Base-by-base conservation (phyloP, 2,797 vertebrate genomes). In the Paramormyrops hopkinsi region DNA sequence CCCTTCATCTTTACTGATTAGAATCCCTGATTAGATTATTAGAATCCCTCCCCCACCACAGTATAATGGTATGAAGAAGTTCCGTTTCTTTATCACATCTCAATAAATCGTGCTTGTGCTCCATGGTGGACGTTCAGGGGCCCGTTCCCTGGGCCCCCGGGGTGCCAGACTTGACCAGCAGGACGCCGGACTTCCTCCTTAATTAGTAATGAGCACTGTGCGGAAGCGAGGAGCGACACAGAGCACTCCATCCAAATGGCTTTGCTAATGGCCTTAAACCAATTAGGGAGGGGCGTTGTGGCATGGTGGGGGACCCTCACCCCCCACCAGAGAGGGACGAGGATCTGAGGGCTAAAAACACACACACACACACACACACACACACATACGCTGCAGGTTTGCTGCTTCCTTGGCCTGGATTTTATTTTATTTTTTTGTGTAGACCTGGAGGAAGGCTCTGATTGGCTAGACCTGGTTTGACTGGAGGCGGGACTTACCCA, bases 241-340 rank as follows among this genome's bases (percentile, higher is more conserved):
- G 88, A 89, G 85, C 88, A 69, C 62, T 86, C 85, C 62, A 50
- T 37, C 44, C 44, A 89, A 85, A 89, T 89, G 56, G 88, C 82
- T 51, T 59, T 19, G 0, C 82, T 89, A 89, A 89, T 85, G 88
- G 88, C 22, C 46, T 85, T 89, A 69, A 89, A 69, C 88, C 65
- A 56, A 73, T 89, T 69, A 86, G 46, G 82, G 46, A 53, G 22
- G 88, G 50, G 82, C 29, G 44, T 69, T 8, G 37, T 25, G 62
- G 54, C 7, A 69, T 54, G 79, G 76, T 19, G 37, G 44, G 41
- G 19, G 25, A 12, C 11, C 37, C 11, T 2, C 2, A 0, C n/a
- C 25, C n/a, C 25, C 62, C 22, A 1, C 53, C 53, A 54, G 22
- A 12, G 11, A 11, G 14, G 73, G 79, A 44, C 7, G 0, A n/a